Percentiles rank a stretch among this genome's conserved stretches.
Evolutionary conservation across 2,113 vertebrate genomes (phyloP).

Genomic region (Abramis brama): DNA sequence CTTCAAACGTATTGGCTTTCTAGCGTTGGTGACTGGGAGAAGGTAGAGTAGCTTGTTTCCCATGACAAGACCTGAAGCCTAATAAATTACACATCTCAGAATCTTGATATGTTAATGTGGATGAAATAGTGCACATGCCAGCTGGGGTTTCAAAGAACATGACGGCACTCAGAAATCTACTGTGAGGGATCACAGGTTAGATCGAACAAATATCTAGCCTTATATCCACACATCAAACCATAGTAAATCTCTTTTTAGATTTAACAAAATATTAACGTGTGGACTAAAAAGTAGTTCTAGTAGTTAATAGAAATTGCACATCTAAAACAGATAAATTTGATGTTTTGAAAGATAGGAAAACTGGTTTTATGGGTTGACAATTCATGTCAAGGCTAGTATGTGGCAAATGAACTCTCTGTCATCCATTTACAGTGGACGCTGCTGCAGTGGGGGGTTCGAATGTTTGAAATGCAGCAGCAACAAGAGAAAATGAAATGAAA

Average conservation of each 20-base stretch:
- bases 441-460: background rate
- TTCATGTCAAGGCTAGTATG: background rate
- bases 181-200: background rate
- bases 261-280: conserved; percentile 7
- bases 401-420: background rate
- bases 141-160: conserved; percentile 43
- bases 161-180: conserved; percentile 21
- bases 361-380: background rate
- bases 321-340: background rate
- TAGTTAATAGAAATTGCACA: no score
- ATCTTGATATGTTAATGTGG: conserved; percentile 31
- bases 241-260: background rate
- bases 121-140: conserved; percentile 54
- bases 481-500: background rate
- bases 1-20: conserved; percentile 67
- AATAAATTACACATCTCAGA: conserved; percentile 59
- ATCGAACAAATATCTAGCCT: background rate
- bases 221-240: background rate
- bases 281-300: background rate
- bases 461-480: background rate
- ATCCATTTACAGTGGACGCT: background rate
- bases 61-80: conserved; percentile 63
- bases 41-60: conserved; percentile 56
- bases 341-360: background rate
- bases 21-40: conserved; percentile 55